Evolutionary conservation across 2,797 vertebrate genomes (phyloP).

Genomic region (Delichon dasypus): DNA sequence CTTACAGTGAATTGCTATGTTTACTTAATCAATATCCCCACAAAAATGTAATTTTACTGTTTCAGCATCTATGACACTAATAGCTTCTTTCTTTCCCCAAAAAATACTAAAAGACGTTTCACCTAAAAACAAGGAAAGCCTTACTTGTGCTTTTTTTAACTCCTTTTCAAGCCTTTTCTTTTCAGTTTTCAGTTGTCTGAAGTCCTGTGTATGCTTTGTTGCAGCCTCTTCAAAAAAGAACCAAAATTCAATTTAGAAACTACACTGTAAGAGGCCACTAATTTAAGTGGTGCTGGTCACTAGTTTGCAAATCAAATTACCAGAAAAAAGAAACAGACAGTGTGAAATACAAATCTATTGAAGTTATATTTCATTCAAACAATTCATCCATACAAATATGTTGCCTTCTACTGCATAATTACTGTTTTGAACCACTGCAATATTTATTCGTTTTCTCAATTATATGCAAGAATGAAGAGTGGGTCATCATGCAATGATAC

Average conservation of each 20-base stretch:
- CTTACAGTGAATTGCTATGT: not conserved
- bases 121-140: not conserved
- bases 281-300: not conserved
- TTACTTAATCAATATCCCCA: not conserved
- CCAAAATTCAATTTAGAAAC: not conserved
- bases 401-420: not conserved
- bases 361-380: not conserved
- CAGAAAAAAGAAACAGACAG: not conserved
- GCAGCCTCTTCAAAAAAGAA: conserved; percentile 77
- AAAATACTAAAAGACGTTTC: not conserved
- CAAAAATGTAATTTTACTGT: not conserved
- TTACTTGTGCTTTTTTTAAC: conserved; percentile 82
- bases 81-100: not conserved
- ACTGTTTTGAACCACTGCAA: not conserved
- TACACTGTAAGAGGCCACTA: not conserved
- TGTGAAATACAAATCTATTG: not conserved
- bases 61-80: not conserved
- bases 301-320: not conserved
- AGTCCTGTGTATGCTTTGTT: conserved; percentile 81
- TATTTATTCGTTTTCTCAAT: not conserved
- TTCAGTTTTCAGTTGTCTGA: conserved; percentile 81
- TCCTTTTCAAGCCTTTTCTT: conserved; percentile 85
- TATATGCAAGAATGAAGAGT: not conserved
- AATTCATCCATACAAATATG: not conserved
- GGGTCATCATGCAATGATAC: not conserved